Base-by-base conservation (phyloP, 2,113 vertebrate genomes). In the Oryzias melastigma region DNA sequence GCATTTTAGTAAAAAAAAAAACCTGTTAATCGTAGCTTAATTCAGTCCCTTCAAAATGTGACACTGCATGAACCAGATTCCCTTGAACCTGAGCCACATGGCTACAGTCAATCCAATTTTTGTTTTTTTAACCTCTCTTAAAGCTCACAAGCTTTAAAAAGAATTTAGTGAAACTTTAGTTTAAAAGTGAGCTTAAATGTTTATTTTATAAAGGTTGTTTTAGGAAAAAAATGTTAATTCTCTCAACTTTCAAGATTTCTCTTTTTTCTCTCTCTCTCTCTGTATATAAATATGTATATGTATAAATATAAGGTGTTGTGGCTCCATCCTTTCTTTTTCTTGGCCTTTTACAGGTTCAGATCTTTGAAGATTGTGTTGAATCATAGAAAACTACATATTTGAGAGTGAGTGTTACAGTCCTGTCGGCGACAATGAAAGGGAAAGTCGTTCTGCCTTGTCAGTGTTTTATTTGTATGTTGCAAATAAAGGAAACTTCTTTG, bases 401-500 rank as follows among this genome's bases (percentile, higher is more conserved):
- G 77, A 89, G 80, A 84, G 68, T 77, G 72, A 78, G 81, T 85
- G 74, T 84, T 82, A 40, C 29, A 77, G 83, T 89, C 80, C 68
- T 86, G 80, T 89, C 67, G 72, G 79, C 69, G 61, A 85, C 75
- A 75, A 81, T 78, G 82, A 89, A 92, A 90, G 78, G 87, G 88
- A 90, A 88, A 83, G 82, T 90, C 83, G 84, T 91, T 90, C 82
- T 87, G 90, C 90, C 89, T 91, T 88, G 81, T 88, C 83, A 85
- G 87, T 91, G 89, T 92, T 92, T 90, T 87, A 87, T 92, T 92
- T 92, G 89, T 90, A 87, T 90, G 90, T 89, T 86, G 85, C 88
- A 90, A 90, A 89, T 90, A 88, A 90, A 91, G 75, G 80, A 87
- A 90, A 88, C 77, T 88, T 87, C 72, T 88, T 90, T 86, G 78